These are phyloP conservation scores for Falco rusticolus DNA, from an alignment of 2,797 vertebrate genomes.

Conservation along the genomic window DNA sequence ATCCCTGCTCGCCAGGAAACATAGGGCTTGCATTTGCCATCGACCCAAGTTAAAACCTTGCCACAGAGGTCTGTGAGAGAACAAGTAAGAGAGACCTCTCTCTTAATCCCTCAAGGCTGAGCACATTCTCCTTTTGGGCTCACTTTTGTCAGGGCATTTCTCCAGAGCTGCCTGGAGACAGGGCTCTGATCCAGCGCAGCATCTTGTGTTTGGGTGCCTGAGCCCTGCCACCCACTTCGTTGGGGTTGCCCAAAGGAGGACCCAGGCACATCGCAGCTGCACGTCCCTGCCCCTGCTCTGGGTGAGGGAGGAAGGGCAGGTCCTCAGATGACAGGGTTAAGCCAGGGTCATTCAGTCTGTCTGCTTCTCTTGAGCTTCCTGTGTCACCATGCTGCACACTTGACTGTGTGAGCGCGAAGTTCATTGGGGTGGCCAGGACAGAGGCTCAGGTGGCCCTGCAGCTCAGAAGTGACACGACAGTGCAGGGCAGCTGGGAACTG, in stretches of 20 bases:
- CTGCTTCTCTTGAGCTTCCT: not conserved
- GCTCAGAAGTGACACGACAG: not conserved
- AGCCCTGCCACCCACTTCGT: fast-evolving
- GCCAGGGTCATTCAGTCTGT: not conserved
- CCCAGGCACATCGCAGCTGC: not conserved
- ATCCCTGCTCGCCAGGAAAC: not conserved
- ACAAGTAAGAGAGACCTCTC: not conserved
- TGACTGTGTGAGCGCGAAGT: not conserved
- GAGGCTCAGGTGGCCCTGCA: not conserved
- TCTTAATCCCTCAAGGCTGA: not conserved
- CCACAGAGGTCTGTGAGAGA: not conserved
- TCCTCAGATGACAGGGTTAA: not conserved
- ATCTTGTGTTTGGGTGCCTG: fast-evolving
- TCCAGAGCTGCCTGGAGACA: fast-evolving
- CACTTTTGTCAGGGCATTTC: fast-evolving
- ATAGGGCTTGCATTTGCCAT: not conserved
- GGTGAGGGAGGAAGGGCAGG: constrained; percentile 10
- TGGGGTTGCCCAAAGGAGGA: fast-evolving
- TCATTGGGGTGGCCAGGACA: not conserved
- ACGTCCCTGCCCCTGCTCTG: not conserved
- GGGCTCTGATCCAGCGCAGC: fast-evolving
- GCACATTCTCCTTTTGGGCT: not conserved
- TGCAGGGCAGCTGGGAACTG: not conserved
- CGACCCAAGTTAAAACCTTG: not conserved
- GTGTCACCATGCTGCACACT: fast-evolving